Evolutionary conservation across 2,113 vertebrate genomes (phyloP).

Genomic region (Pedionomus torquatus): DNA sequence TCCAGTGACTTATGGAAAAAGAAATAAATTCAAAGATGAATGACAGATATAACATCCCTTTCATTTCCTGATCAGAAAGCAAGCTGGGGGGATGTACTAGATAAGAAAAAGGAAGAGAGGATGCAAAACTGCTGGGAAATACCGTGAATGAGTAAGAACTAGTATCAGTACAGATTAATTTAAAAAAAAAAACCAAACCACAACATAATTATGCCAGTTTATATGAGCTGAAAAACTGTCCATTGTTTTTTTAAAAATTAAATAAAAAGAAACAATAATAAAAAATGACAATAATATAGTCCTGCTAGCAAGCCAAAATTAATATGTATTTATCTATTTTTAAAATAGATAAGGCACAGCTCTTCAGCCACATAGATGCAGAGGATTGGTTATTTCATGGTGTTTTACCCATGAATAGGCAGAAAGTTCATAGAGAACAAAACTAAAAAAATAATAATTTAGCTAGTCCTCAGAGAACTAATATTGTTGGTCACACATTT

Average conservation of each 20-base stretch:
- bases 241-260: not conserved
- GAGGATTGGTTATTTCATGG: not conserved
- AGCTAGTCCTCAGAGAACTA: not conserved
- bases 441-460: not conserved
- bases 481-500: not conserved
- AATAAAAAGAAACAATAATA: not conserved
- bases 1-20: not conserved
- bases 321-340: not conserved
- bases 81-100: not conserved
- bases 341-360: not conserved
- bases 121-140: not conserved
- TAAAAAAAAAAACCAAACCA: not conserved
- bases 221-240: not conserved
- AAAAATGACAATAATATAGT: not conserved
- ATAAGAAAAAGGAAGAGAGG: not conserved
- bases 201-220: not conserved
- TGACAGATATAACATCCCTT: not conserved
- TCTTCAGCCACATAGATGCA: not conserved
- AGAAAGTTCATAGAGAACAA: not conserved
- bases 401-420: not conserved
- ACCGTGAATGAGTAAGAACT: not conserved
- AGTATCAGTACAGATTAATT: not conserved
- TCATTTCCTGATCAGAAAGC: not conserved
- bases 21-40: not conserved
- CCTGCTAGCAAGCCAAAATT: not conserved